Evolutionary conservation across 2,113 vertebrate species (phyloP).

Genomic region (Dasyurus viverrinus): DNA sequence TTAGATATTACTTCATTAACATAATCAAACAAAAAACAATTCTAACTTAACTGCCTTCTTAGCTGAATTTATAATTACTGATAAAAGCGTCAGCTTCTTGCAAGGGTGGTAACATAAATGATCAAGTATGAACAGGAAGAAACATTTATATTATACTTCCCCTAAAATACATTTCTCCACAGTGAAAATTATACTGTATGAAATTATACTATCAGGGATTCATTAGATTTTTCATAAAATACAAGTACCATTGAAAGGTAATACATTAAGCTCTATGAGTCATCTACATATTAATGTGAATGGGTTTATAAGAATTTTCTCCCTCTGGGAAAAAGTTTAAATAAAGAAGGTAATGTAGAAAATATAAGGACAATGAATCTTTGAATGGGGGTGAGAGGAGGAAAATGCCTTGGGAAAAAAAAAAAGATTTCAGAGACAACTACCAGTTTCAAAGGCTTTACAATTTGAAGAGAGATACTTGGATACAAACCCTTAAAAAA

Average conservation of each 20-base stretch:
- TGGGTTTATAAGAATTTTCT: neutral
- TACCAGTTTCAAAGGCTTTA: neutral
- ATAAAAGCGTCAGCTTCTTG: neutral
- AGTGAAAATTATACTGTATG: neutral
- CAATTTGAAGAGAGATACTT: neutral
- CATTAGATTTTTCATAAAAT: neutral
- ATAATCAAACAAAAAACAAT: neutral
- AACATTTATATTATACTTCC: neutral
- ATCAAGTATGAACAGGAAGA: neutral
- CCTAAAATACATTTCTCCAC: neutral
- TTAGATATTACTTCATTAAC: neutral
- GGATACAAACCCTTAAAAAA: slow-evolving; percentile 29
- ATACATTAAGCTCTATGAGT: neutral
- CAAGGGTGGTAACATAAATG: neutral
- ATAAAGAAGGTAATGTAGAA: neutral
- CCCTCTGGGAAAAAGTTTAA: neutral
- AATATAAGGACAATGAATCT: neutral
- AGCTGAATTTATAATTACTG: neutral
- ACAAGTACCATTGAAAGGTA: neutral
- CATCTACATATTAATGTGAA: neutral
- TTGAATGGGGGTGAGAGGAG: neutral
- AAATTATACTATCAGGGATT: neutral
- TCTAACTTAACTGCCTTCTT: neutral
- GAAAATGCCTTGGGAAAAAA: neutral
- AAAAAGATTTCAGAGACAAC: neutral